Evolutionary conservation across 2,888 invertebrate genomes (phyloP), one percentile per base, ranked within the genome.

Genomic region (Disparrhopalites patrizii): DNA sequence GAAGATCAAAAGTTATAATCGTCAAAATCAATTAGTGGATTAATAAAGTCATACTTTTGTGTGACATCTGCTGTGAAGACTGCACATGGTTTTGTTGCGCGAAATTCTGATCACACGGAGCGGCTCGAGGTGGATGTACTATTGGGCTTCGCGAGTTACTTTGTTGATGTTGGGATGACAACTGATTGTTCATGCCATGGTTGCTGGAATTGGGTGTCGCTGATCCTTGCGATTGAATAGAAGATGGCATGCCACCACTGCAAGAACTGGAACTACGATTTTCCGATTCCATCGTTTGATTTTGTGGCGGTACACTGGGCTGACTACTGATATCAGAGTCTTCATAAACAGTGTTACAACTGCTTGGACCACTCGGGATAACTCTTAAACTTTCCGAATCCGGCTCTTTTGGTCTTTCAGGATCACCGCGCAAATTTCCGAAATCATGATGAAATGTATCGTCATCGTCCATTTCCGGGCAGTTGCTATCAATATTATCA

Each of bases 341-440:
- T 27, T 75, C 75, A 50, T 73, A 73, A 25, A 75, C 67, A 5
- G 75, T 75, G 57, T 75, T 75, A 57, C 73, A 75, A 62, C 75
- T 75, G 1, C 71, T 72, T 10, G 75, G 75, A 5, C 75, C 75
- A 67, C 73, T 73, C 8, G 75, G 75, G 25, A 75, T 75, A 10
- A 75, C 75, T 55, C 75, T 51, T 20, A 75, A 54, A 68, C 75
- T 75, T 28, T 75, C 75, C 1, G 72, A 70, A 58, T 75, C 75
- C 2, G 72, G 72, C 43, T 75, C 75, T 56, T 75, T 75, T 13
- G 71, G 71, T 28, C 71, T 65, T 57, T 75, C 72, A 7, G 71
- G 72, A 33, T 75, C 73, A 3, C 71, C 71, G 4, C 75, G 66
- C 25, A 73, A 66, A 38, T 73, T 71, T 52, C 73, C 73, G 65